These are phyloP conservation scores for Magallana gigas DNA, from an alignment of 1,140 invertebrate genomes.

Conservation along the genomic window DNA sequence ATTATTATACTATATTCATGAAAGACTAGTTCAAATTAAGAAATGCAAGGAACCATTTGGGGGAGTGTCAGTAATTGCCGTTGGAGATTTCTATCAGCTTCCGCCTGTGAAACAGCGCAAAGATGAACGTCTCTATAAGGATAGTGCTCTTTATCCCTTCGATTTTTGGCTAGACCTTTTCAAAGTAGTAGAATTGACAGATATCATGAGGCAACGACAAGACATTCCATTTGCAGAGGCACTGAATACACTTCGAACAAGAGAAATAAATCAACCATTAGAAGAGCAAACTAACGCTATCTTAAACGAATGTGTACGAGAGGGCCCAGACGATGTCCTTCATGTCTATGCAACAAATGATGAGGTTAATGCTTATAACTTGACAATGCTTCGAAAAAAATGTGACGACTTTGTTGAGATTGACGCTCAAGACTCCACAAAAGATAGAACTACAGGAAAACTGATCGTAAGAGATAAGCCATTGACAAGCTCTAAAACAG, in stretches of 20 bases:
- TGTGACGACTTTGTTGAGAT: background rate
- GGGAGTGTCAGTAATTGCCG: constrained; percentile 42
- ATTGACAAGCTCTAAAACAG: background rate
- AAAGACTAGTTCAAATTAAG: constrained; percentile 47
- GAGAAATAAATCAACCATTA: too few relatives aligned
- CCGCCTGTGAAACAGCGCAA: constrained; percentile 29
- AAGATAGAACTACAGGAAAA: constrained; percentile 24
- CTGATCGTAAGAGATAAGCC: background rate
- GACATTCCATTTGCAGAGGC: constrained; percentile 21
- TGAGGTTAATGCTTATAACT: constrained; percentile 37
- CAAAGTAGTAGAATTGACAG: background rate
- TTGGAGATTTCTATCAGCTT: constrained; percentile 51
- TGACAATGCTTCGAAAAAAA: background rate
- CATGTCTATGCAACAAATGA: background rate
- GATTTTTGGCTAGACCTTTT: constrained; percentile 44
- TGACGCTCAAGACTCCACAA: constrained; percentile 40
- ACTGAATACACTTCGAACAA: background rate
- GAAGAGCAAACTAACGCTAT: too few relatives aligned
- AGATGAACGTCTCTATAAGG: background rate
- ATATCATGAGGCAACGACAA: constrained; percentile 48
- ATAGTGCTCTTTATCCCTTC: background rate
- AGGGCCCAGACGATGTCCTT: too few relatives aligned
- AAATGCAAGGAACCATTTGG: constrained; percentile 43
- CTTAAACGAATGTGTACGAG: too few relatives aligned
- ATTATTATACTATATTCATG: constrained; percentile 53